Percentiles rank a stretch among this genome's conserved stretches.
Evolutionary conservation across 2,888 invertebrate species (phyloP).

Genomic region (Actias luna): DNA sequence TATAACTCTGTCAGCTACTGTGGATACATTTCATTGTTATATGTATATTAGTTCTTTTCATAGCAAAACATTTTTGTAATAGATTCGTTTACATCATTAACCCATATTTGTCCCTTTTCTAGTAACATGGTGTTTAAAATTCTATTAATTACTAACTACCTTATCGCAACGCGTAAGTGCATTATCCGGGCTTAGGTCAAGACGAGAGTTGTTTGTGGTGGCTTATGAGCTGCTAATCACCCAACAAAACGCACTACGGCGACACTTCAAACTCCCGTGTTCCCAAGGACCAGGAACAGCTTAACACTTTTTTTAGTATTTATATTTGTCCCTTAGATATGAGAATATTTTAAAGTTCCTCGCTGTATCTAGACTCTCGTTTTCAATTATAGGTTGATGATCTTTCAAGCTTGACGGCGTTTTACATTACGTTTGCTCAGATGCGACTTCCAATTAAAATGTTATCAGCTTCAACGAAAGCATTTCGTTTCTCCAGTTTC

Average conservation of each 20-base stretch:
- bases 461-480: neutral
- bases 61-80: neutral
- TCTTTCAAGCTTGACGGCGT: neutral
- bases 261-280: too few relatives aligned
- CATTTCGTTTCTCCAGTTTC: neutral
- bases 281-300: too few relatives aligned
- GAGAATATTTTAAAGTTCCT: neutral
- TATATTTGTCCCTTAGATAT: neutral
- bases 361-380: neutral
- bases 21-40: neutral
- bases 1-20: conserved; percentile 1
- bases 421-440: neutral
- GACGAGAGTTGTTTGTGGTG: too few relatives aligned
- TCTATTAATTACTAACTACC: too few relatives aligned
- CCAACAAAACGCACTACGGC: too few relatives aligned
- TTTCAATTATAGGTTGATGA: neutral
- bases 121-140: too few relatives aligned
- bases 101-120: neutral
- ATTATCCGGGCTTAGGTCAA: too few relatives aligned
- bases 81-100: neutral
- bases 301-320: too few relatives aligned
- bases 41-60: neutral
- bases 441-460: neutral
- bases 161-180: too few relatives aligned
- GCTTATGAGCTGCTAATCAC: too few relatives aligned